Conservation (phyloP, 2,888 invertebrate species). For the Drosophila meridiana region DNA sequence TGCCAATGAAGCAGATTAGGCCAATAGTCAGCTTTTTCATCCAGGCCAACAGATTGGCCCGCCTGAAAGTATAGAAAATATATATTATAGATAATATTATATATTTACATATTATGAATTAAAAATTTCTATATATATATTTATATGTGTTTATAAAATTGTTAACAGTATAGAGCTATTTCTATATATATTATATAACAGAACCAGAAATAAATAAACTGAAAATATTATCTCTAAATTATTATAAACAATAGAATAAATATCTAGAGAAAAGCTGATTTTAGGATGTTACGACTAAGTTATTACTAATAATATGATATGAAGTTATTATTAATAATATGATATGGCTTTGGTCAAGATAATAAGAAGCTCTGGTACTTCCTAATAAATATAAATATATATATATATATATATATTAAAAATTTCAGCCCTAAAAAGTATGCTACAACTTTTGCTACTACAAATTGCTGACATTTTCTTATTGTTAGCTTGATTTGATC, state of each 20-base stretch:
- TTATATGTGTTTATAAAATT: not conserved
- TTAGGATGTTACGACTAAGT: too few relatives aligned
- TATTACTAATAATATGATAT: too few relatives aligned
- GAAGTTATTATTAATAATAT: too few relatives aligned
- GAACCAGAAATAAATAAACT: too few relatives aligned
- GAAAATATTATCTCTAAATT: too few relatives aligned
- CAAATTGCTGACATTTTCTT: not conserved
- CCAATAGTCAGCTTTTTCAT: conserved; percentile 84
- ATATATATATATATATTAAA: not conserved
- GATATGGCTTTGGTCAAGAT: too few relatives aligned
- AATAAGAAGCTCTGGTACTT: too few relatives aligned
- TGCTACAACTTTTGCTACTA: not conserved
- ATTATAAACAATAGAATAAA: too few relatives aligned
- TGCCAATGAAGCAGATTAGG: conserved; percentile 83
- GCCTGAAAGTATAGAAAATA: conserved; percentile 57
- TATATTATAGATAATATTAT: too few relatives aligned
- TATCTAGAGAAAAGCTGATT: too few relatives aligned
- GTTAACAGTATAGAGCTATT: too few relatives aligned
- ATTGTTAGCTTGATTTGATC: not conserved
- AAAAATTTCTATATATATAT: not conserved
- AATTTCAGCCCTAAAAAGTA: conserved; percentile 9
- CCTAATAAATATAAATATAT: too few relatives aligned
- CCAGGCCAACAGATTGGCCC: conserved; percentile 82
- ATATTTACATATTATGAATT: not conserved
- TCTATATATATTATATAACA: not conserved